Base-by-base conservation (phyloP, 2,113 vertebrate genomes). In the Thymallus thymallus region DNA sequence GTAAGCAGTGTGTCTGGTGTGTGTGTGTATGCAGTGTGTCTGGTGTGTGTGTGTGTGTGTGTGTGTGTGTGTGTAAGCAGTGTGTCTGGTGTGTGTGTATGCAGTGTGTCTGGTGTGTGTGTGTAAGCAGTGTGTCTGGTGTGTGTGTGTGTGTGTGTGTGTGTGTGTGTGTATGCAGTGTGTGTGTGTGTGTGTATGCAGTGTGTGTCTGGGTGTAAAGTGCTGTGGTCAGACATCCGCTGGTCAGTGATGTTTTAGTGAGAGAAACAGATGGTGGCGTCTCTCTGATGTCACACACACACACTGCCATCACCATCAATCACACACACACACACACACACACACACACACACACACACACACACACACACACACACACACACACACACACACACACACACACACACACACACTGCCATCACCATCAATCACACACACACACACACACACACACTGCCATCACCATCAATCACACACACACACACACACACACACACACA, bases 221-320 rank as follows among this genome's bases (percentile, higher is more conserved):
- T 18, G 51, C 18, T 16, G 51, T 55, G 51, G 13, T 55, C 24
- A 23, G 2, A 46, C 51, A 55, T 55, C 51, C 30, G 66, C 77
- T 24, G 79, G 69, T 30, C n/a, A 1, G 41, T 90, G 89, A 89
- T 88, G 89, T 81, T 80, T 79, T 41, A 64, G 80, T 64, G n/a
- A 62, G 58, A 71, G 82, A 76, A 90, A 79, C 91, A 91, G 91
- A 92, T 92, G 91, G 90, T 32, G 60, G 73, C 2, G 24, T 76
- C 74, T 26, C 35, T 65, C 69, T 81, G 85, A 90, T 82, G 77
- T 88, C 89, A 88, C 70, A 41, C 76, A 75, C 83, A 18, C 26
- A 32, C 63, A 30, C 84, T 26, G 26, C 26, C 26, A 26, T 26
- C 26, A 1, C 26, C 26, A 26, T 26, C 26, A 26, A 26, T 26